Evolutionary conservation across 2,113 vertebrate species (phyloP).

Genomic region (Fregetta grallaria): DNA sequence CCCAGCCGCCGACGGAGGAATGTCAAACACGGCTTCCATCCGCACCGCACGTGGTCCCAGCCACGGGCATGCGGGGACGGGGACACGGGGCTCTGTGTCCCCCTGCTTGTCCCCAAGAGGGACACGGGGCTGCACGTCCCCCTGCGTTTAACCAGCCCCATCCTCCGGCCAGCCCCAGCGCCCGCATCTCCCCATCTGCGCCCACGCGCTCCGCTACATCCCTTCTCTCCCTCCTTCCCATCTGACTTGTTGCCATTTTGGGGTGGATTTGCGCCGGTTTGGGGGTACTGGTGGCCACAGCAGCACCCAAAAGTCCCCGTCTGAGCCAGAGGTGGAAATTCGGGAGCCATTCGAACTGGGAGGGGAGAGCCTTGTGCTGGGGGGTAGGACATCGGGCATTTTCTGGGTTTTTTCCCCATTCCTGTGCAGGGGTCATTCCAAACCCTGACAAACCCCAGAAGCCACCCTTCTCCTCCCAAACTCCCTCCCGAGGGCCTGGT

Average conservation of each 20-base stretch:
- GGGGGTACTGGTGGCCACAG: not conserved
- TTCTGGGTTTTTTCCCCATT: not conserved
- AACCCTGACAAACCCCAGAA: not conserved
- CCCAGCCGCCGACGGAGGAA: not conserved
- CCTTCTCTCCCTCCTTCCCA: not conserved
- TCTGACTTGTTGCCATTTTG: rapidly evolving
- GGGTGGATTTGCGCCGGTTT: not conserved
- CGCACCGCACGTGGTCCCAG: not conserved
- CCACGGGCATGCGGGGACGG: not conserved
- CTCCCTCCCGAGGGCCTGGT: not conserved
- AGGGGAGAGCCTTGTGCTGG: not conserved
- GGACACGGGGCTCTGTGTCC: not conserved
- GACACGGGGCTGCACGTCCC: not conserved
- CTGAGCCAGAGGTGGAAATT: not conserved
- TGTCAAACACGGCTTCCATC: not conserved
- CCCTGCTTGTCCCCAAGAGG: not conserved
- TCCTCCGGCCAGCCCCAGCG: not conserved
- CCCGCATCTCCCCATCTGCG: not conserved
- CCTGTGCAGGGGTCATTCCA: rapidly evolving
- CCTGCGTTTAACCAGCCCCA: too few relatives aligned
- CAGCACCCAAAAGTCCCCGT: rapidly evolving
- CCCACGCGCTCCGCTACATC: not conserved
- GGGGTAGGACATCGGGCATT: not conserved
- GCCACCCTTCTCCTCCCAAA: not conserved
- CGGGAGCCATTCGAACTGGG: not conserved